A percentile compares a stretch with the other conserved stretches of the same genome.
Conservation (phyloP, 2,113 vertebrate genomes). For the Microcebus ravelobensis region DNA sequence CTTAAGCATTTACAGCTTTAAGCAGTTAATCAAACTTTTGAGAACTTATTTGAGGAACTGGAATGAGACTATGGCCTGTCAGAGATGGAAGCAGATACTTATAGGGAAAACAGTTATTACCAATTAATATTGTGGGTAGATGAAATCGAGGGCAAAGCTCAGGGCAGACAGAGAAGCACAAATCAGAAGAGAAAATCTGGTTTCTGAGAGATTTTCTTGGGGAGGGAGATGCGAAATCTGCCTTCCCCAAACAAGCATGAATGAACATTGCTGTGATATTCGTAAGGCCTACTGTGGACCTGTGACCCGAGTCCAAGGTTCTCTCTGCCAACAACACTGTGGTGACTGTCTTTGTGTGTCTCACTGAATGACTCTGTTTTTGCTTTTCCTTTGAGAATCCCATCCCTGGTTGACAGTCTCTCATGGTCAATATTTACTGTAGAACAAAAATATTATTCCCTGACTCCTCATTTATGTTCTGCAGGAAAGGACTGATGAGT, state of each 20-base stretch:
- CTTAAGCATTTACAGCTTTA: neutral
- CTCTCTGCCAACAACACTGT: neutral
- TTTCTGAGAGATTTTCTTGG: neutral
- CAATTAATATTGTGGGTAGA: neutral
- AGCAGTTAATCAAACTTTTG: neutral
- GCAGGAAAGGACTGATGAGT: neutral
- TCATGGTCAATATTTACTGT: neutral
- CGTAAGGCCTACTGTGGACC: neutral
- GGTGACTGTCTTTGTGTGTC: neutral
- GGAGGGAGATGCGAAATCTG: neutral
- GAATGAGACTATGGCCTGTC: neutral
- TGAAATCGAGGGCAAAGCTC: neutral
- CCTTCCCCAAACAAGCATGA: neutral
- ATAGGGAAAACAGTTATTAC: neutral
- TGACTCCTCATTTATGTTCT: neutral
- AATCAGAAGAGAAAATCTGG: neutral
- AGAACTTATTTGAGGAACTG: neutral
- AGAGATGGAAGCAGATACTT: neutral
- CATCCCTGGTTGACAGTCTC: neutral
- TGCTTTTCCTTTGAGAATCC: neutral
- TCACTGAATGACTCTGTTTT: neutral
- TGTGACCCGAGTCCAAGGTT: neutral
- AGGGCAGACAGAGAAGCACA: neutral
- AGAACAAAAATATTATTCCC: neutral
- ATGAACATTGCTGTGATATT: neutral